Base-by-base conservation (phyloP, 2,888 invertebrate species). In the Campoplex capitator region DNA sequence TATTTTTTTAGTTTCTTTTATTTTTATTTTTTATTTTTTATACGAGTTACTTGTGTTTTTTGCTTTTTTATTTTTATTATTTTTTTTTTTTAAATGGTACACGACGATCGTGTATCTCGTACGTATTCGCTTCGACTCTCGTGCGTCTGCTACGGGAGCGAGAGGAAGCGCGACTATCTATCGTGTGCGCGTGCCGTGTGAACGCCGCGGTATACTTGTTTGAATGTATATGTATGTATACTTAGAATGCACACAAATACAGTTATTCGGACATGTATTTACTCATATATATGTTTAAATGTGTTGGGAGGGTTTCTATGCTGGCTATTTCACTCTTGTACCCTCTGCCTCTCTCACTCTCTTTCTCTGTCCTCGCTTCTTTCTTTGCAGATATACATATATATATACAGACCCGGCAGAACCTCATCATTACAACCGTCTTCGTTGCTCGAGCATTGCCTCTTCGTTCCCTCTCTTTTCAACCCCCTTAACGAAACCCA, bases 161-260 rank as follows among this genome's bases (percentile, higher is more conserved):
- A 88, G 88, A 89, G 89, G 84, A 89, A 89, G 85, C 89, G 88
- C 88, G 88, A 89, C 89, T 89, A 89, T 89, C 89, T 88, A 85
- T 89, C 87, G 87, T 78, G 78, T 79, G 87, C 89, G 88, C 89
- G 89, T 89, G 88, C 88, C 88, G 86, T 88, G 88, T 88, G 86
- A 88, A 88, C 75, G 84, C 86, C 83, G 87, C 84, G 84, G 87
- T 82, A 84, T 78, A 82, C 32, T 67, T 11, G 28, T 77, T 38
- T 54, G 1, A 32, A 48, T 74, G 16, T 62, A 28, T n/a, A n/a
- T n/a, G n/a, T 38, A 28, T 54, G 51, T 65, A 42, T 38, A 45
- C 38, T 51, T 68, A 18, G 16, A 32, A 35, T 56, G 56, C 16
- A 77, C 56, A 68, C 32, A 65, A 58, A 48, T 71, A 58, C 32